phyloP scores from a whole-genome alignment of 2,888 invertebrate genomes.

The Girardia tigrina region DNA sequence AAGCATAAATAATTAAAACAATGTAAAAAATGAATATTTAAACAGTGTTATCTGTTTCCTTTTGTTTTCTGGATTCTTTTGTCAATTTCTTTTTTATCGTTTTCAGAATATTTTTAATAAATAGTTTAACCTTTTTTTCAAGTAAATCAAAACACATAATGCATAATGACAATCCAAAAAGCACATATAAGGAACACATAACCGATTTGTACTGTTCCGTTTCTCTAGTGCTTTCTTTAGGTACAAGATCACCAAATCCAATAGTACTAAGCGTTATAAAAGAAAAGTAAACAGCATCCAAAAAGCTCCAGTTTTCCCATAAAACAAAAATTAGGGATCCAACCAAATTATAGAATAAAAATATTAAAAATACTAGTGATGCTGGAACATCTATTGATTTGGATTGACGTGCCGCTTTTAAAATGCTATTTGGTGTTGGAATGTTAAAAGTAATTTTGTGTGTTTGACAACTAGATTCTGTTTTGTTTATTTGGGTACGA shows the following conservation, averaged over 20 bases:
- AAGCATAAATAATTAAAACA: too few species aligned
- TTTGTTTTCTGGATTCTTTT: too few species aligned
- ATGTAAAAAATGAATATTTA: too few species aligned
- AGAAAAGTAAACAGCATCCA: background rate
- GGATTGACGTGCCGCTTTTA: background rate
- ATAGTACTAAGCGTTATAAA: background rate
- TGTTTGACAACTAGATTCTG: background rate
- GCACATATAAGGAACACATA: background rate
- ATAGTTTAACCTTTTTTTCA: background rate
- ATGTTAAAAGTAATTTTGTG: background rate
- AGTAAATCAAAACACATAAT: background rate
- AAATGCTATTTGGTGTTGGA: background rate
- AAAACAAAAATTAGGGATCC: background rate
- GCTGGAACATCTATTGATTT: background rate
- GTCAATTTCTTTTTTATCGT: background rate
- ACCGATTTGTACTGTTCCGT: background rate
- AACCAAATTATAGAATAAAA: background rate
- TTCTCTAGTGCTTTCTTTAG: background rate
- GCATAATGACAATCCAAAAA: background rate
- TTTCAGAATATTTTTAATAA: background rate
- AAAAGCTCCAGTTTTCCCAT: background rate
- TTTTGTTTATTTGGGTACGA: background rate
- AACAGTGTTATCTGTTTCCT: too few species aligned
- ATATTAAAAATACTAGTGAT: background rate
- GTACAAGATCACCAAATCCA: background rate